Percentiles rank a stretch among this genome's conserved stretches.
These are phyloP conservation scores for Agrochola lota DNA, from an alignment of 2,888 invertebrate genomes.

Conservation along the genomic window DNA sequence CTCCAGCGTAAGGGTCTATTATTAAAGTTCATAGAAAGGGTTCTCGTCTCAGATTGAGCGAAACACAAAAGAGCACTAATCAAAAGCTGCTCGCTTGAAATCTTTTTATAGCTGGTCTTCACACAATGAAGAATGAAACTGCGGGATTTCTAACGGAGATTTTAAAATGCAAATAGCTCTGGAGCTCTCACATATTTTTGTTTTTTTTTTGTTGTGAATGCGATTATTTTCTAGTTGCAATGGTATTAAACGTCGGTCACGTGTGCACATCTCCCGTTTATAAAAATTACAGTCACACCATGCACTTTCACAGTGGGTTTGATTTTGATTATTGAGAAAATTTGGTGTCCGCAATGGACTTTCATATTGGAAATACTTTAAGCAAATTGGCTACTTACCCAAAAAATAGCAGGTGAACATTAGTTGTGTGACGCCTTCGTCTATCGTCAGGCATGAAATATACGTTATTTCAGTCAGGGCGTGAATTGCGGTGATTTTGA, in stretches of 20 bases:
- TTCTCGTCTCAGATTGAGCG: conserved; percentile 56
- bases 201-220: neutral
- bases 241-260: neutral
- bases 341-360: no score
- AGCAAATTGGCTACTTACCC: no score
- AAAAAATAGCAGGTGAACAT: no score
- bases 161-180: conserved; percentile 22
- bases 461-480: no score
- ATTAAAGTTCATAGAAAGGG: conserved; percentile 30
- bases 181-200: neutral
- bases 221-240: neutral
- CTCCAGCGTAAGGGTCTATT: conserved; percentile 28
- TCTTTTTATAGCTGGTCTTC: conserved; percentile 39
- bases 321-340: no score
- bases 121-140: conserved; percentile 32
- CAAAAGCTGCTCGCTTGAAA: conserved; percentile 68
- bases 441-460: no score
- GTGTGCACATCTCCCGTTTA: neutral
- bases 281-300: neutral
- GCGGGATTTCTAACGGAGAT: conserved; percentile 19
- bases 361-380: no score
- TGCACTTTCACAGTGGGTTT: no score
- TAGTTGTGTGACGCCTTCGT: no score
- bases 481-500: no score
- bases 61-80: conserved; percentile 73